Evolutionary conservation across 2,797 vertebrate species (phyloP).

Genomic region (Xiphophorus birchmanni): DNA sequence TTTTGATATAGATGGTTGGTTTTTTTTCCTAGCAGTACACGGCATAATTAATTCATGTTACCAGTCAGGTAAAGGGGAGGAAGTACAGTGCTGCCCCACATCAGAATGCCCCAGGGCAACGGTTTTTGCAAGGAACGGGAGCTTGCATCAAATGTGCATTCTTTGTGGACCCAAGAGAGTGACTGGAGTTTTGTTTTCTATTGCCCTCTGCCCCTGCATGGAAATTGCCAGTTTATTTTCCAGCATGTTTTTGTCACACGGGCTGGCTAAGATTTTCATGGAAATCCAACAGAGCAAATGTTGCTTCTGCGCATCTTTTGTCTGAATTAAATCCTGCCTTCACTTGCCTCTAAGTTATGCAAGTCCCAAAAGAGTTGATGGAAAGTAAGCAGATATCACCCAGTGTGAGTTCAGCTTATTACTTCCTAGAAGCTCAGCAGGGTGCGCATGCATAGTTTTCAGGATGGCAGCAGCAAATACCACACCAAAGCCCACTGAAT

Average conservation of each 20-base stretch:
- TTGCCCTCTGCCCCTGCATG: slow-evolving; percentile 39
- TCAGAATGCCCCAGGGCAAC: slow-evolving; percentile 12
- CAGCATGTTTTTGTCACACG: slow-evolving; percentile 17
- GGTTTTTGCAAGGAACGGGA: slow-evolving; percentile 21
- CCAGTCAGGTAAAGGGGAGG: slow-evolving; percentile 39
- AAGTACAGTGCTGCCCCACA: slow-evolving; percentile 33
- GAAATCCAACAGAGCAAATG: slow-evolving; percentile 20
- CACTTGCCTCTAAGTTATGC: slow-evolving; percentile 28
- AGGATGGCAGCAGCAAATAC: slow-evolving; percentile 43
- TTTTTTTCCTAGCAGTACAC: slow-evolving; percentile 43
- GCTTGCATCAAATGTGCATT: slow-evolving; percentile 8
- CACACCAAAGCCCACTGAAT: slow-evolving; percentile 17
- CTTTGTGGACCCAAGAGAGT: slow-evolving; percentile 38
- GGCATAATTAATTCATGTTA: slow-evolving; percentile 59
- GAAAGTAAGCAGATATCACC: slow-evolving; percentile 40
- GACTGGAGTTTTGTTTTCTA: slow-evolving; percentile 43
- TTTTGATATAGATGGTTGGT: slow-evolving; percentile 70
- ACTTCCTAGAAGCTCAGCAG: slow-evolving; percentile 41
- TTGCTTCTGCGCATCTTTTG: slow-evolving; percentile 39
- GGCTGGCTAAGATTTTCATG: slow-evolving; percentile 15
- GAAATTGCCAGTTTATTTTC: slow-evolving; percentile 36
- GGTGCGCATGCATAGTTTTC: slow-evolving; percentile 32
- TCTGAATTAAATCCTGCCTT: slow-evolving; percentile 62
- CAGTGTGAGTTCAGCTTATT: slow-evolving; percentile 34
- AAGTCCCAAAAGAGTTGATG: slow-evolving; percentile 28